These are phyloP conservation scores for Aphelenchoides besseyi DNA, from an alignment of 1,140 invertebrate species.

Conservation along the genomic window DNA sequence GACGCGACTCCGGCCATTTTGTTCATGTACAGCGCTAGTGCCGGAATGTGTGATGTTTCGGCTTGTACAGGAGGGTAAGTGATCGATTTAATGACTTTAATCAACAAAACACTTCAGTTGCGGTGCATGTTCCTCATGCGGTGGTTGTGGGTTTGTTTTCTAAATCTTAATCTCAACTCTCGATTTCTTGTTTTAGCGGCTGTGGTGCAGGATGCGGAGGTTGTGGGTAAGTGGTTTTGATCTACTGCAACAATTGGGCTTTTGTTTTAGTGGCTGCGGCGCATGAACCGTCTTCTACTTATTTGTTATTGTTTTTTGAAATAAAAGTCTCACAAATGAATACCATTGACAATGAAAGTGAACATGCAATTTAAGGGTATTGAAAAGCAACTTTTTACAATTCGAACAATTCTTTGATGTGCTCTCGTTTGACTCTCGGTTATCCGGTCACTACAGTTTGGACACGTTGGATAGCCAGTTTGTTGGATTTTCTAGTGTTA, in stretches of 20 bases:
- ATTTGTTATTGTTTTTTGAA: no score
- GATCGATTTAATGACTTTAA: not conserved
- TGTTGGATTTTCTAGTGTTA: no score
- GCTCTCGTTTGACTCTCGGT: not conserved
- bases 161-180: not conserved
- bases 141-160: slow-evolving; percentile 31
- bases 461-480: no score
- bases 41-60: slow-evolving; percentile 30
- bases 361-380: no score
- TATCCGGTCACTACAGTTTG: not conserved
- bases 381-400: no score
- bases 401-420: no score
- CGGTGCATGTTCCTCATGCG: slow-evolving; percentile 42
- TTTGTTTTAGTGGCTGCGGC: no score
- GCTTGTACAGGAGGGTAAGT: slow-evolving; percentile 25
- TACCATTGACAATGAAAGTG: no score
- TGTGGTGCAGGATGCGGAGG: not conserved
- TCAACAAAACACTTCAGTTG: not conserved
- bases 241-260: no score
- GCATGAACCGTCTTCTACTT: no score
- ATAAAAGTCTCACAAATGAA: no score
- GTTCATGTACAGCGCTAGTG: slow-evolving; percentile 34
- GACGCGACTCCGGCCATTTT: slow-evolving; percentile 44
- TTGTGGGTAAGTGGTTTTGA: no score
- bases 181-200: not conserved